Evolutionary conservation across 1,140 invertebrate species (phyloP).

Genomic region (Monochamus saltuarius): DNA sequence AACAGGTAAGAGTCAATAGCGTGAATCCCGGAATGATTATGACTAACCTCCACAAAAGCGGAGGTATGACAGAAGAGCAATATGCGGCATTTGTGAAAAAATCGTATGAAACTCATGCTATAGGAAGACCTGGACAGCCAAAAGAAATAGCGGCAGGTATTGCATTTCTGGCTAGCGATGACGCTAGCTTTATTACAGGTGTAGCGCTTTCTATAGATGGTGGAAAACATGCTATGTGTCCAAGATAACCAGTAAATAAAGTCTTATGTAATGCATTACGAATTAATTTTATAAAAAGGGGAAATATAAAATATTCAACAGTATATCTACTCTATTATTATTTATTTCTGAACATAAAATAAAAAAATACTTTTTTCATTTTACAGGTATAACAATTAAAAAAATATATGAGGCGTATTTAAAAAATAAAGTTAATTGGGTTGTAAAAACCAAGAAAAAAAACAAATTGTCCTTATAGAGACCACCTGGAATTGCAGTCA

Average conservation of each 20-base stretch:
- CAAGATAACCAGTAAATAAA: constrained; percentile 63
- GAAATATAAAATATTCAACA: no score
- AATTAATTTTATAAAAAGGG: no score
- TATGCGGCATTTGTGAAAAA: constrained; percentile 71
- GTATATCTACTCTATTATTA: no score
- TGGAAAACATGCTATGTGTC: constrained; percentile 73
- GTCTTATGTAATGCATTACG: no score
- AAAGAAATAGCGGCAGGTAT: constrained; percentile 78
- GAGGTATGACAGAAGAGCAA: constrained; percentile 68
- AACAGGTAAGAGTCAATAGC: constrained; percentile 82
- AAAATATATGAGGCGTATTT: no score
- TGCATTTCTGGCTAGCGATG: constrained; percentile 77
- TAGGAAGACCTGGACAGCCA: constrained; percentile 69
- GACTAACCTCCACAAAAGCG: constrained; percentile 69
- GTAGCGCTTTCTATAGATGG: constrained; percentile 78
- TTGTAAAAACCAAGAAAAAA: no score
- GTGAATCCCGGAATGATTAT: constrained; percentile 78
- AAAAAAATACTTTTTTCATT: no score
- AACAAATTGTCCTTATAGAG: no score
- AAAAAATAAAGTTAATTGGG: no score
- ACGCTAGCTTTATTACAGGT: constrained; percentile 77
- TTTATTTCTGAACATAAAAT: no score
- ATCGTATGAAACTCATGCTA: constrained; percentile 70
- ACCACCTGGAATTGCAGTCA: no score
- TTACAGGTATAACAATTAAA: no score